Percentiles rank a stretch among this genome's conserved stretches.
Evolutionary conservation across 2,113 vertebrate genomes (phyloP).

Genomic region (Catagonus wagneri): DNA sequence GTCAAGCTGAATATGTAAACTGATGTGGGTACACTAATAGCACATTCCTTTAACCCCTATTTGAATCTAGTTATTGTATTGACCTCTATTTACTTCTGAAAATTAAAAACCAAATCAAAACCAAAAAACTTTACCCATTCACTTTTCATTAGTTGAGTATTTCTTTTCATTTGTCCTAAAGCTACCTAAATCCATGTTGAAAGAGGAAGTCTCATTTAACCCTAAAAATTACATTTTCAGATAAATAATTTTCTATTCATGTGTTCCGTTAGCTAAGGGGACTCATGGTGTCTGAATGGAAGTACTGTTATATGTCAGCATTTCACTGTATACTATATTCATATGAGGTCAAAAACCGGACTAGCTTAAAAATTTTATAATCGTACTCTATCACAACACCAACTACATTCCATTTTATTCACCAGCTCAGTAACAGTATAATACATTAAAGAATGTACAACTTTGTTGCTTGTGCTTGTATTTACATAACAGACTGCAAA

Average conservation of each 20-base stretch:
- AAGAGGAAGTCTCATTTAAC: neutral
- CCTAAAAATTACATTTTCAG: neutral
- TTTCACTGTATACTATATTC: constrained; percentile 1
- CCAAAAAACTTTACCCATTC: neutral
- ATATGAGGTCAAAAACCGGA: neutral
- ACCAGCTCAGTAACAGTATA: neutral
- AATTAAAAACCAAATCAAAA: neutral
- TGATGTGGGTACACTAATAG: neutral
- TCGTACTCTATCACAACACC: neutral
- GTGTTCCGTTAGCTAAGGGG: neutral
- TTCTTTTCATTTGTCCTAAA: constrained; percentile 47
- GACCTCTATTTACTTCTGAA: neutral
- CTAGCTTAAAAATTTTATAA: constrained; percentile 9
- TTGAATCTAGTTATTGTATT: neutral
- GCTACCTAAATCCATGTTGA: neutral
- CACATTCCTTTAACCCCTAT: neutral
- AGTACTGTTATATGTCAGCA: neutral
- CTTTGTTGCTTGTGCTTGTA: neutral
- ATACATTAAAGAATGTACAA: neutral
- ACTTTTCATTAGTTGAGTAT: neutral
- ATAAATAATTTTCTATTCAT: constrained; percentile 18
- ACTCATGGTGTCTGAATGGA: neutral
- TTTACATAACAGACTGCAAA: neutral
- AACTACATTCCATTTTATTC: neutral
- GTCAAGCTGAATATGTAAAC: neutral